Base-by-base conservation (phyloP, 2,113 vertebrate species). In the Blennius ocellaris region DNA sequence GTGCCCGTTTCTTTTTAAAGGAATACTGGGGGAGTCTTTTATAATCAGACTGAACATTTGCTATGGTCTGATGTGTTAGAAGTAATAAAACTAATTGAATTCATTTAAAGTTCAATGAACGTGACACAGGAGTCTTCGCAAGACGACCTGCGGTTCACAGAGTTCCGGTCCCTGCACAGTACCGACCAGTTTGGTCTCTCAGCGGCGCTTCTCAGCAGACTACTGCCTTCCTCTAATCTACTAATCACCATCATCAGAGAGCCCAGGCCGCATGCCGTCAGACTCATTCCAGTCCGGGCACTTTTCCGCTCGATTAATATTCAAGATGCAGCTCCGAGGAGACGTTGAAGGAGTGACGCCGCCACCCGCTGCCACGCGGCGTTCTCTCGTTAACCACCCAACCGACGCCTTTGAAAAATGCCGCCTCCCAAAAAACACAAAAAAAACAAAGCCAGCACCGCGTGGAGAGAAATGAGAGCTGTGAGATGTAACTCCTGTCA, bases 291-390 rank as follows among this genome's bases (percentile, higher is more conserved):
- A 85, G 77, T 83, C 64, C 30, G 45, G 57, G 73, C 84, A 44
- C 69, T 78, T 83, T 84, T 76, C 17, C 1, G 65, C 84, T 83
- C 77, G 63, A 61, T 89, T 87, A 78, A 85, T 81, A 85, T 89
- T 89, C 75, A 50, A 73, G 63, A 66, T 0, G 3, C 53, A 40
- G 62, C 73, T 45, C 50, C 69, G 80, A 72, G 49, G 40, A 43
- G 82, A 78, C 73, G 53, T 10, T 8, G 49, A 49, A 8, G 60
- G 48, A 66, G 45, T 11, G 21, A 71, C 51, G 47, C 55, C 59
- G 38, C 8, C 59, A 11, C 1, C 43, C 43, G 21, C 21, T 4
- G 21, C 21, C 21, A 30, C 21, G 21, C 21, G 21, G 21, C 21
- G 21, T 30, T 30, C 21, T 30, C 21, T 30, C 21, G 21, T 30